phyloP scores from a whole-genome alignment of 2,888 invertebrate genomes.

The Agriotes lineatus region DNA sequence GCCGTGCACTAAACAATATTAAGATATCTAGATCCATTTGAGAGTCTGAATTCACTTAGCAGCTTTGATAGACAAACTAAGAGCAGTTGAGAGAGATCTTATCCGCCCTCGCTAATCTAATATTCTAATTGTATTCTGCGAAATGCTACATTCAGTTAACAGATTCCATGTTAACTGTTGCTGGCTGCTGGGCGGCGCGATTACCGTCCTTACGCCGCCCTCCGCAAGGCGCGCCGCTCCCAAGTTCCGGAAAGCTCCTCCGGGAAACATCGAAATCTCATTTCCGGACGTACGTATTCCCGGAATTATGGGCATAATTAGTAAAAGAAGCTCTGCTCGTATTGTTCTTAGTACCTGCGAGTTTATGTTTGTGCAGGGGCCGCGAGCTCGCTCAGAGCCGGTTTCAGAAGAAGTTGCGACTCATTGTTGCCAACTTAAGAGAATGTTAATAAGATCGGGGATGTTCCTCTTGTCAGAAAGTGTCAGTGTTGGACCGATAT shows the following conservation, averaged over 20 bases:
- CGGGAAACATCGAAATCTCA: slow-evolving; percentile 68
- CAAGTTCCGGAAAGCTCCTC: slow-evolving; percentile 61
- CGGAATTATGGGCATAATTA: slow-evolving; percentile 61
- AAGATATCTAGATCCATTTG: slow-evolving; percentile 62
- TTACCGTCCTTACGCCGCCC: slow-evolving; percentile 51
- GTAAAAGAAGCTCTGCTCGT: slow-evolving; percentile 58
- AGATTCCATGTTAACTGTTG: slow-evolving; percentile 66
- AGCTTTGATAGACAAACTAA: slow-evolving; percentile 54
- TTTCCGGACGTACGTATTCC: slow-evolving; percentile 62
- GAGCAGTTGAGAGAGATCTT: slow-evolving; percentile 60
- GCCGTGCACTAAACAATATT: slow-evolving; percentile 58
- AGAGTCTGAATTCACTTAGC: slow-evolving; percentile 61
- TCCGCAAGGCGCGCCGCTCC: slow-evolving; percentile 41
- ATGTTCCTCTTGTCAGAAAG: too few species aligned
- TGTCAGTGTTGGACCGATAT: too few species aligned
- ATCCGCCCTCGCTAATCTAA: slow-evolving; percentile 65
- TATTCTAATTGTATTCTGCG: slow-evolving; percentile 68
- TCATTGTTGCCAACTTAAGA: too few species aligned
- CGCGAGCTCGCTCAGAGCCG: too few species aligned
- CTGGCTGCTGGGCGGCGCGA: slow-evolving; percentile 52
- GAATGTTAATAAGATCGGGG: too few species aligned
- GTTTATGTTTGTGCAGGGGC: slow-evolving; percentile 30
- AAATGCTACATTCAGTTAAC: slow-evolving; percentile 67
- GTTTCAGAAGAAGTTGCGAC: too few species aligned
- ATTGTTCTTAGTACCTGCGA: slow-evolving; percentile 36